Base-by-base conservation (phyloP, 1,140 invertebrate species). In the Pogonomyrmex barbatus region DNA sequence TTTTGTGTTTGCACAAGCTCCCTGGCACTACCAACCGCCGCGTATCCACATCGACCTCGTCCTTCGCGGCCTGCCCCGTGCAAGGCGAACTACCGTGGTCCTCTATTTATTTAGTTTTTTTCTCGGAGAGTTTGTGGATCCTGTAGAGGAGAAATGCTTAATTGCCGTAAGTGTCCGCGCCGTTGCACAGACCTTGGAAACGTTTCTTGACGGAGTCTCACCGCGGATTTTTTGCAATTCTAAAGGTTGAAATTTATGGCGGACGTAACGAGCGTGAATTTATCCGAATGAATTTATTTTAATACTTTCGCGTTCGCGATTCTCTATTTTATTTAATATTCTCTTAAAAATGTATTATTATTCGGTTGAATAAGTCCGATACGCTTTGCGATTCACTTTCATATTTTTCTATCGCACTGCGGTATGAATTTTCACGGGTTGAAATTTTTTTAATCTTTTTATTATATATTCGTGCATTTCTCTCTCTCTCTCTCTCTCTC, bases 1-100 rank as follows among this genome's bases (percentile, higher is more conserved):
- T 92, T 92, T 91, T 92, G 87, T 92, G 90, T 92, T 93, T 93
- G 92, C 87, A 85, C 90, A 91, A 87, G 83, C 86, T 86, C 79
- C 84, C 87, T 70, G 71, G 73, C 76, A 36, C 70, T 81, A 68
- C 62, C 67, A 42, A 65, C 78, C 77, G 71, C 85, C 87, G 84
- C 81, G 52, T 84, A 88, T 84, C 87, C 85, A 68, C 77, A 67
- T 77, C 73, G 79, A 56, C 60, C 68, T 63, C 65, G 58, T 89
- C 87, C 76, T 89, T 39, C 77, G 75, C 47, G 70, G 39, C 79
- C 68, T 63, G n/a, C 50, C 65, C n/a, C 83, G 68, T 68, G 52
- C 56, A 56, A 56, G 67, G 50, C 65, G 73, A 76, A 65, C 67
- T 58, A 50, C 52, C 30, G 33, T 9, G 56, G 50, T 82, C 52